Evolutionary conservation across 1,140 invertebrate species (phyloP).

Genomic region (Sesamia nonagrioides): DNA sequence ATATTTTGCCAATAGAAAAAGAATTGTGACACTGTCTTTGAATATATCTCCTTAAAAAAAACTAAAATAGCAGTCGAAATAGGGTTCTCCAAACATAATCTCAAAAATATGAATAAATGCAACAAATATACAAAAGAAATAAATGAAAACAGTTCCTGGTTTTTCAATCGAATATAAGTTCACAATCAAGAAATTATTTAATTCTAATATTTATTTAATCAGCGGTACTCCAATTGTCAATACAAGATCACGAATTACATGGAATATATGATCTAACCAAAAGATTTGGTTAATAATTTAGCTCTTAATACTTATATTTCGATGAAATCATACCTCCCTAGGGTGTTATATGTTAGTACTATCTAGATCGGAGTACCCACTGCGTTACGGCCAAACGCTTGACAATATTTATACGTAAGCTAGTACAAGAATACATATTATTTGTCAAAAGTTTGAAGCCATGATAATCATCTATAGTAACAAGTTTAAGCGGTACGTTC

Average conservation of each 20-base stretch:
- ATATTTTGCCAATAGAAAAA: constrained; percentile 29
- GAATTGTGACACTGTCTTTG: constrained; percentile 44
- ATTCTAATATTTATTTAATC: constrained; percentile 8
- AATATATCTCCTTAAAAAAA: constrained; percentile 46
- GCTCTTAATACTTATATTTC: constrained; percentile 29
- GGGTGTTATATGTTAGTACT: not conserved
- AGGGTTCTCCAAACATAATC: constrained; percentile 23
- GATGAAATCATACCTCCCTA: constrained; percentile 12
- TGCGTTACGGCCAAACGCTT: constrained; percentile 5
- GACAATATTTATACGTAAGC: constrained; percentile 22
- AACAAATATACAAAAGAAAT: constrained; percentile 49
- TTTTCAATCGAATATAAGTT: constrained; percentile 33
- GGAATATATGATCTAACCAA: not conserved
- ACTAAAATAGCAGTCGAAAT: constrained; percentile 50
- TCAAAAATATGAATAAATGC: constrained; percentile 50
- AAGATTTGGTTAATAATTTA: constrained; percentile 8
- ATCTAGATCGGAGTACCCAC: not conserved
- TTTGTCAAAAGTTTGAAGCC: constrained; percentile 35
- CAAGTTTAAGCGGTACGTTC: not conserved
- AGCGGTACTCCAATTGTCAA: constrained; percentile 12
- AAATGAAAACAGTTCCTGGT: constrained; percentile 32
- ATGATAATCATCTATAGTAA: constrained; percentile 5
- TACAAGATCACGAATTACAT: not conserved
- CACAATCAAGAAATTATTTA: constrained; percentile 35
- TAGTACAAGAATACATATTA: constrained; percentile 3